Evolutionary conservation across 2,797 vertebrate genomes (phyloP), one percentile per base, ranked within the genome.

Genomic region (Gouania willdenowi): DNA sequence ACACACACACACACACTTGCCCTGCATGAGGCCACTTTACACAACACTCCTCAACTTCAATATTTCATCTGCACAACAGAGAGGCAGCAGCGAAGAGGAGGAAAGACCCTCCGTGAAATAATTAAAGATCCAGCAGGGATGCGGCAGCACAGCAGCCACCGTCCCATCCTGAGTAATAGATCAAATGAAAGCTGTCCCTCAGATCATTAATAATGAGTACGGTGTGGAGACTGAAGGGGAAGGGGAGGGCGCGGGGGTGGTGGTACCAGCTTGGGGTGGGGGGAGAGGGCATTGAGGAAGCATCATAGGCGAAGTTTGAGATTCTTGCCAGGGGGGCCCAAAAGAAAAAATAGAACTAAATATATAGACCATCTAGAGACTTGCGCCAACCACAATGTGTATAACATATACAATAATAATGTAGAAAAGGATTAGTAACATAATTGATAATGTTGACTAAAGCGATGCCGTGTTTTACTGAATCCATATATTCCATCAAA

Each of bases 141-240:
- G 81, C 75, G 71, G 77, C 75, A 57, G 66, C 77, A 66, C 79
- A 79, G 79, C 81, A 79, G 77, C 79, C 75, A 51, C 72, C 59
- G 58, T 79, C 79, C 79, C 71, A 58, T 76, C 66, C 78, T 84
- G 86, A 88, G 86, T 86, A 85, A 84, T 86, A 84, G 87, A 88
- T 89, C 84, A 89, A 89, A 88, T 88, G 77, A 81, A 89, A 81
- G 79, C 80, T 83, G 84, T 87, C 82, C 83, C 82, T 85, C 77
- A 81, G 83, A 87, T 82, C 83, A 87, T 88, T 83, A 88, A 88
- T 88, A 87, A 89, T 87, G 81, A 86, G 81, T 71, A 63, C 51
- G 75, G 77, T 67, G 58, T 64, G 70, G 81, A 71, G 79, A 64
- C 66, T 67, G 56, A 51, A 45, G 65, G 57, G 61, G 51, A 68